Percentiles rank a stretch among this genome's conserved stretches.
Conservation (phyloP, 64 coral and sea anemone genomes). For the Hydrozoanthus tunicans region DNA sequence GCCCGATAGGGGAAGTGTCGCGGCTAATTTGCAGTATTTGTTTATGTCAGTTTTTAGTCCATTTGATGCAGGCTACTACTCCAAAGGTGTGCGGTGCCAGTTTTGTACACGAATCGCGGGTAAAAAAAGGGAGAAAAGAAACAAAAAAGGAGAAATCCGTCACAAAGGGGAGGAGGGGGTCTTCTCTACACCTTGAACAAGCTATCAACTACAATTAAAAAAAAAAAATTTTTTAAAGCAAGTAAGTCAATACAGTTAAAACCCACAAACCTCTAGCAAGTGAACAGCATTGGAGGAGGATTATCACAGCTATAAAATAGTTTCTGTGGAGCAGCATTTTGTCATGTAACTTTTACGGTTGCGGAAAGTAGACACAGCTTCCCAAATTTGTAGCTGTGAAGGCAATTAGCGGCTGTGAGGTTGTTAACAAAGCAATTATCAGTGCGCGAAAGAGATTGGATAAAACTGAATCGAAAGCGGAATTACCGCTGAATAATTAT, state of each 20-base stretch:
- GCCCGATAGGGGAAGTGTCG: neutral
- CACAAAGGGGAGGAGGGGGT: neutral
- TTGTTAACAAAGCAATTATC: slow-evolving; percentile 53
- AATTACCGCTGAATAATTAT: slow-evolving; percentile 55
- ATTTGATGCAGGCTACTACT: neutral
- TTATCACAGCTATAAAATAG: neutral
- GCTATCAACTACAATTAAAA: neutral
- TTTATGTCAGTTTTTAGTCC: neutral
- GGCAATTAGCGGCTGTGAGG: slow-evolving; percentile 41
- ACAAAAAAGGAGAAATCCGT: neutral
- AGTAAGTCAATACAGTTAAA: neutral
- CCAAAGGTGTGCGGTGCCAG: neutral
- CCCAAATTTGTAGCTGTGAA: slow-evolving; percentile 9
- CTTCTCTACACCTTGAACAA: neutral
- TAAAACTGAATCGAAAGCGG: neutral
- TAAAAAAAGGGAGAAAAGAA: neutral
- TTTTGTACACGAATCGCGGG: neutral
- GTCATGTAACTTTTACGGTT: neutral
- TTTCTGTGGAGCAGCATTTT: slow-evolving; percentile 6
- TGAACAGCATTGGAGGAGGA: slow-evolving; percentile 15
- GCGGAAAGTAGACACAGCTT: neutral
- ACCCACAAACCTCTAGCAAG: slow-evolving; percentile 40
- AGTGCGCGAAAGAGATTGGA: slow-evolving; percentile 26
- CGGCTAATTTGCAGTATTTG: neutral
- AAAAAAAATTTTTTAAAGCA: neutral